Evolutionary conservation across 2,797 vertebrate species (phyloP).

Genomic region (Sparus aurata): DNA sequence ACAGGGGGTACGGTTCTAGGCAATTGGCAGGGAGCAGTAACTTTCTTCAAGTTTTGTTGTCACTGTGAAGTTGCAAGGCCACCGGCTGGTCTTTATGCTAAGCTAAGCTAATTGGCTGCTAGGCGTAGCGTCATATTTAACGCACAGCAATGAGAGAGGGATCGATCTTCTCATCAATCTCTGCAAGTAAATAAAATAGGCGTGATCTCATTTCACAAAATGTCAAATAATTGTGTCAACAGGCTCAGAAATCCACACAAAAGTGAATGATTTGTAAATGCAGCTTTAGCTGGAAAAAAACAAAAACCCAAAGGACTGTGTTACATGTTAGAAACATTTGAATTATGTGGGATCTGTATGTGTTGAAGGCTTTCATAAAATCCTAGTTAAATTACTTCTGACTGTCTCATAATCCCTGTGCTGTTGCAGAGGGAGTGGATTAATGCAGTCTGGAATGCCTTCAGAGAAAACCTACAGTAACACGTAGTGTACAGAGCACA

Average conservation of each 20-base stretch:
- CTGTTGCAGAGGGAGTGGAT: slow-evolving; percentile 37
- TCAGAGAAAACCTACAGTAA: slow-evolving; percentile 43
- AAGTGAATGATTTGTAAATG: background rate
- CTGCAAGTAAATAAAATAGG: background rate
- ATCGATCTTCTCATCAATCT: background rate
- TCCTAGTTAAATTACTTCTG: slow-evolving; percentile 13
- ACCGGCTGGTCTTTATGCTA: background rate
- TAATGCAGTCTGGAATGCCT: slow-evolving; percentile 63
- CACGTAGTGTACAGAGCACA: slow-evolving; percentile 37
- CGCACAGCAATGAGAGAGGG: background rate
- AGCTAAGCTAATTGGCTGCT: background rate
- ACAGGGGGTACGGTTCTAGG: too few species aligned
- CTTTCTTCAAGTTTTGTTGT: background rate
- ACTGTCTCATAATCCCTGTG: slow-evolving; percentile 23
- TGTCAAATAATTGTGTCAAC: background rate
- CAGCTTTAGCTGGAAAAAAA: background rate
- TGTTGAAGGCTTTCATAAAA: background rate
- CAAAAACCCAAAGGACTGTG: background rate
- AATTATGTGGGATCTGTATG: background rate
- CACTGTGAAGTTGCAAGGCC: background rate
- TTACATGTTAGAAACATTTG: background rate
- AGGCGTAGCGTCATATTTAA: background rate
- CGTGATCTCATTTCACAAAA: background rate
- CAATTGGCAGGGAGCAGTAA: background rate
- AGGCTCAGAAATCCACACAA: background rate